These are phyloP conservation scores for Cyphomyrmex costatus DNA, from an alignment of 1,140 invertebrate species.

Conservation along the genomic window DNA sequence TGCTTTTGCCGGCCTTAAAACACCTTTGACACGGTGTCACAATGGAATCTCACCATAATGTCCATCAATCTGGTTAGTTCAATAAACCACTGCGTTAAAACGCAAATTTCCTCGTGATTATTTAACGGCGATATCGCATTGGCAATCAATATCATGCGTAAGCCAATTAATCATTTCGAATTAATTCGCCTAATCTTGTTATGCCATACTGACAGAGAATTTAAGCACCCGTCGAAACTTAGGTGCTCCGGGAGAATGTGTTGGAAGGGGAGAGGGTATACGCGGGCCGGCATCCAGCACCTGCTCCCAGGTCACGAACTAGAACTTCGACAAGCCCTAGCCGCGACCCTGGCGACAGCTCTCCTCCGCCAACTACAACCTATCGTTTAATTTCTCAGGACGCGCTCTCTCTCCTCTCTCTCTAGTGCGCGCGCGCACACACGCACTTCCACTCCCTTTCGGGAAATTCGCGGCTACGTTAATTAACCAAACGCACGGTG, in stretches of 20 bases:
- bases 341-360: conserved; percentile 68
- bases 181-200: conserved; percentile 60
- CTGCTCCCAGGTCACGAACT: conserved; percentile 67
- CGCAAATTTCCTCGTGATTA: conserved; percentile 13
- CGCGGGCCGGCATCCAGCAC: conserved; percentile 4
- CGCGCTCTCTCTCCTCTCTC: neutral
- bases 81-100: neutral
- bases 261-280: neutral
- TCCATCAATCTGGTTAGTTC: neutral
- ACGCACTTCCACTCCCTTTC: neutral
- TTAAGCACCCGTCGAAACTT: conserved; percentile 62
- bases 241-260: neutral
- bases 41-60: neutral
- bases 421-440: too few relatives aligned
- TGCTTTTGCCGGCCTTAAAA: neutral
- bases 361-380: neutral
- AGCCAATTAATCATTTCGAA: conserved; percentile 50
- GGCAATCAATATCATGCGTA: conserved; percentile 2
- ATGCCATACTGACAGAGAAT: conserved; percentile 57
- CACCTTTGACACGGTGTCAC: neutral
- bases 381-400: conserved; percentile 45
- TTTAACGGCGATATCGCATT: neutral
- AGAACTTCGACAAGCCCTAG: conserved; percentile 69
- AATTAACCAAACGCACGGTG: conserved; percentile 50
- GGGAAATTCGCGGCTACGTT: conserved; percentile 43